Evolutionary conservation across 2,888 invertebrate genomes (phyloP), one percentile per base, ranked within the genome.

Genomic region (Clivina fossor): DNA sequence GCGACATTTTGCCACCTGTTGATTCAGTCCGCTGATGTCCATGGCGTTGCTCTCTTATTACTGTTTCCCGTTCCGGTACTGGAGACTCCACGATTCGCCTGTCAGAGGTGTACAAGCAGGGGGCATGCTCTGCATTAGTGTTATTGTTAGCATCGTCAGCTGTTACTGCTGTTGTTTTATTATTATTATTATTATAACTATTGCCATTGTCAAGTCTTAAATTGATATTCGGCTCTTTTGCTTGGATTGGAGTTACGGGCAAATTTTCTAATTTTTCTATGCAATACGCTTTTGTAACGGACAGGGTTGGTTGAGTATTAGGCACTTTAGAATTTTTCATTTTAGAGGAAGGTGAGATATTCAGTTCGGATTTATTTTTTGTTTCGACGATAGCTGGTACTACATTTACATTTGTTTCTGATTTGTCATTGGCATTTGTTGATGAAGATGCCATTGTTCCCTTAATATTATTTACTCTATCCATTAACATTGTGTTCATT

Each of bases 1-100:
- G 80, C 43, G 76, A 76, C 55, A 74, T 71, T 71, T 80, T 82
- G 28, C 63, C 72, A 0, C 82, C 82, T 62, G 78, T 78, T 11
- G 81, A 78, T 69, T 80, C 80, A 60, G 80, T 77, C 9, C 80
- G 70, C 22, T 79, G 73, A 66, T 81, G 80, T 51, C 77, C 71
- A 60, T 62, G 58, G 51, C 62, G 69, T 68, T 66, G 26, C 75
- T 74, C 77, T 71, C 73, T 71, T 71, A 71, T 53, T 38, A 43
- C 46, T 40, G 46, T 35, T 19, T 57, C 57, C 35, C 56, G 61
- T 60, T 62, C 58, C 59, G 65, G 65, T 58, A 65, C 62, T 67
- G 69, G 69, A 61, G 67, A 69, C 66, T 53, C 53, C 24, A 44
- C 35, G 35, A 53, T 53, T 16, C 44, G 53, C 44, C 65, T 70